Base-by-base conservation (phyloP, 1,140 invertebrate genomes). In the Lethrus apterus region DNA sequence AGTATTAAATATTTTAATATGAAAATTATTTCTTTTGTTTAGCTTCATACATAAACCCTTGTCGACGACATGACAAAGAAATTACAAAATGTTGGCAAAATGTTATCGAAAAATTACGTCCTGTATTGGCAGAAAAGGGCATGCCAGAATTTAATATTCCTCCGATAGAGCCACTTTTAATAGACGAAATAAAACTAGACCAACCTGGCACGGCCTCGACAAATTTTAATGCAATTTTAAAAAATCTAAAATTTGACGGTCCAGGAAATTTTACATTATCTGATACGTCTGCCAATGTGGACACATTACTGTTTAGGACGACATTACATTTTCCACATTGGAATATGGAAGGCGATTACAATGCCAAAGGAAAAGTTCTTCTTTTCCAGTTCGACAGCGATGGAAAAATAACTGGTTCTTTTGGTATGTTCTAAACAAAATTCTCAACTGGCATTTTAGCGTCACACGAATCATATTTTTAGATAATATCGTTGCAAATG, bases 71-170 rank as follows among this genome's bases (percentile, higher is more conserved):
- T 7, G 38, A 41, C 10, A 19, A 19, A 1, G 21, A 26, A n/a
- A 41, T 41, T 11, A 24, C 38, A 26, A 41, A 26, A n/a, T 41
- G 38, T 41, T 41, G 38, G 38, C 11, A 42, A 10, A 26, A 41
- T 10, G 29, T 24, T 5, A 9, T 41, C 9, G 11, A 29, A 17
- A 24, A 41, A 1, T 26, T 41, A 13, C 21, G 11, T 5, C 23
- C 38, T 2, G 21, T 26, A 3, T 41, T 41, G 17, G 24, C 19
- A 18, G n/a, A n/a, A n/a, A 41, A 41, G 29, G 38, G 38, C 24
- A 41, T 40, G 7, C 36, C 36, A 24, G 36, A 40, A 14, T 41
- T 41, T 15, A 15, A 41, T 14, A 29, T 41, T 15, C 24, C 23
- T 5, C 38, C 38, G 13, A 2, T 40, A 13, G 14, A 23, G 9